These are phyloP conservation scores for Cebuella pygmaea DNA, from an alignment of 2,797 vertebrate genomes.

Conservation along the genomic window DNA sequence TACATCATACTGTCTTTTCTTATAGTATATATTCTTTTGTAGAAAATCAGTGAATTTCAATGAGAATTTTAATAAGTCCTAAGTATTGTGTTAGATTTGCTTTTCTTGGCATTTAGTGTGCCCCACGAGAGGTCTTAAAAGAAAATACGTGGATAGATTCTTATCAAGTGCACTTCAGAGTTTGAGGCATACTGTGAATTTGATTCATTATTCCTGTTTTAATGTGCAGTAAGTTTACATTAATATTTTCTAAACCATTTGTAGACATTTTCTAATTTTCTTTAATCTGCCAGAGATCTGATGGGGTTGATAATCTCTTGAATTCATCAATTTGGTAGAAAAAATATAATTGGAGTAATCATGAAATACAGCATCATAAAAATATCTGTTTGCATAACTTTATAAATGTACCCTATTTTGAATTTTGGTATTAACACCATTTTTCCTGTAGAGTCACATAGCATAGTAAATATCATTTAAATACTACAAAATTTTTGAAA, in stretches of 20 bases:
- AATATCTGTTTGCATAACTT: background rate
- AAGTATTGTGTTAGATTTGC: slow-evolving; percentile 67
- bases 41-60: slow-evolving; percentile 76
- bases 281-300: background rate
- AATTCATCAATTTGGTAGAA: background rate
- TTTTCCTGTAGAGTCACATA: background rate
- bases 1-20: slow-evolving; percentile 29
- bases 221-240: background rate
- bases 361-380: background rate
- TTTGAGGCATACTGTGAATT: slow-evolving; percentile 15
- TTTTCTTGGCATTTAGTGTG: slow-evolving; percentile 41
- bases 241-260: slow-evolving; percentile 6
- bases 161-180: slow-evolving; percentile 16
- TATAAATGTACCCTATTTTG: background rate
- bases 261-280: slow-evolving; percentile 1
- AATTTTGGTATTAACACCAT: slow-evolving; percentile 13
- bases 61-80: slow-evolving; percentile 76
- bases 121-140: background rate
- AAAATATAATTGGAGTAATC: background rate
- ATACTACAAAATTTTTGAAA: background rate
- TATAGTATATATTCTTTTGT: slow-evolving; percentile 17
- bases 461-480: background rate
- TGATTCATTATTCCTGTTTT: slow-evolving; percentile 38
- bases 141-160: slow-evolving; percentile 6
- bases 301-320: background rate